Base-by-base conservation (phyloP, 2,113 vertebrate species). In the Hyperoodon ampullatus region DNA sequence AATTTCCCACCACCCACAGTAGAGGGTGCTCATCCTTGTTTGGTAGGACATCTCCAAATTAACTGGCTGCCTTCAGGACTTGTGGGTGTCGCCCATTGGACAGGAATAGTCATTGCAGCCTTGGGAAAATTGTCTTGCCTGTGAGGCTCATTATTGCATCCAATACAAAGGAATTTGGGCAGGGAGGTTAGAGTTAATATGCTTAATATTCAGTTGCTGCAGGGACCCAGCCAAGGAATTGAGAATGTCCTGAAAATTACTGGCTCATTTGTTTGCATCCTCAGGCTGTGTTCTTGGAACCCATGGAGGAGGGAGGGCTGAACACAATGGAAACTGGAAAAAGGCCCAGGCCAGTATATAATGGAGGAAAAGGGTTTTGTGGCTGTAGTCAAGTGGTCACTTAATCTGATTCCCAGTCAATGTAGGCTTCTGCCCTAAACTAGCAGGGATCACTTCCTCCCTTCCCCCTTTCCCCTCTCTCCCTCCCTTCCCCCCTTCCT, bases 171-270 rank as follows among this genome's bases (percentile, higher is more conserved):
- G 66, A 86, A 92, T 84, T 33, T 81, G 90, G 91, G 26, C 70
- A 70, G 70, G 65, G 85, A 96, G 94, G 95, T 97, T 96, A 90
- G 94, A 97, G 92, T 95, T 93, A 97, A 95, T 82, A 84, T 90
- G 83, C 80, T 93, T 84, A 75, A 89, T 89, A 91, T 81, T 95
- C 82, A 91, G 58, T 44, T 89, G 82, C 93, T 88, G 39, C 23
- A 85, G 74, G 50, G 94, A 90, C 78, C 75, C 47, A 81, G 96
- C 92, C 93, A 95, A 97, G 80, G 80, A 92, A 77, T 55, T 66
- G 93, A 96, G 92, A 92, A 58, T 81, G 71, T 83, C 89, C 96
- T 94, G 26, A 90, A 96, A 93, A 94, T 94, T 14, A 61, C 77
- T 75, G 94, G 74, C 78, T 94, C 88, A 58, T 96, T 96, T 93